Conservation (phyloP, 2,113 vertebrate genomes). For the Campylomormyrus tamandua region DNA sequence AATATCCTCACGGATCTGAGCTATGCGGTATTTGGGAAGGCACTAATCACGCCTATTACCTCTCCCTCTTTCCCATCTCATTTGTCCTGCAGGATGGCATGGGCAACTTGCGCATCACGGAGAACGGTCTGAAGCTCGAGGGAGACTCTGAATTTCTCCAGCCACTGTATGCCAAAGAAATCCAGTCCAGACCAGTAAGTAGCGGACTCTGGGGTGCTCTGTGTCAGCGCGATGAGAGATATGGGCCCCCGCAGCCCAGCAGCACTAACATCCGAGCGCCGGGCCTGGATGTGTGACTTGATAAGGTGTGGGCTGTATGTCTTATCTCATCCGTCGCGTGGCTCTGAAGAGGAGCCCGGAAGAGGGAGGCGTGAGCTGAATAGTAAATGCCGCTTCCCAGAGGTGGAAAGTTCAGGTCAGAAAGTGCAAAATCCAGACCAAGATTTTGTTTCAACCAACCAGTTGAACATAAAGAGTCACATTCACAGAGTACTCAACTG, state of each 20-base stretch:
- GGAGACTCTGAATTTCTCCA: conserved; percentile 96
- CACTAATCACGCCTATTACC: background rate
- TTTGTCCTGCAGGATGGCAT: conserved; percentile 81
- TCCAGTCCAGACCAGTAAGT: conserved; percentile 94
- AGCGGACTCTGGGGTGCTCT: background rate
- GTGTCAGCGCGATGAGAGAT: conserved; percentile 19
- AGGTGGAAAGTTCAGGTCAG: background rate
- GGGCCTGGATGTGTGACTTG: conserved; percentile 36
- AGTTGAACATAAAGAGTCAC: background rate
- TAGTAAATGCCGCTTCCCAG: background rate
- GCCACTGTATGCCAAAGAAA: conserved; percentile 99
- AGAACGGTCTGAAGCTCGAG: conserved; percentile 91
- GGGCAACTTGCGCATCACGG: conserved; percentile 95
- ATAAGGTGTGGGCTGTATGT: conserved; percentile 32
- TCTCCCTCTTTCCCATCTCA: conserved; percentile 32
- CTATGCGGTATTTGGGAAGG: background rate
- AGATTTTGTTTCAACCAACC: background rate
- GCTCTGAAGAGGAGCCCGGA: conserved; percentile 21
- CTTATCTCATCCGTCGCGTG: conserved; percentile 41
- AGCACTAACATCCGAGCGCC: conserved; percentile 33
- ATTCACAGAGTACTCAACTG: too few relatives aligned
- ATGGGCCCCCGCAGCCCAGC: conserved; percentile 10
- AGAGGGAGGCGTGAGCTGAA: background rate
- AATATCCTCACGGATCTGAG: background rate
- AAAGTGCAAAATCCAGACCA: background rate